Percentiles rank a stretch among this genome's conserved stretches.
phyloP scores from a whole-genome alignment of 2,797 vertebrate genomes.

The Mycteria americana region DNA sequence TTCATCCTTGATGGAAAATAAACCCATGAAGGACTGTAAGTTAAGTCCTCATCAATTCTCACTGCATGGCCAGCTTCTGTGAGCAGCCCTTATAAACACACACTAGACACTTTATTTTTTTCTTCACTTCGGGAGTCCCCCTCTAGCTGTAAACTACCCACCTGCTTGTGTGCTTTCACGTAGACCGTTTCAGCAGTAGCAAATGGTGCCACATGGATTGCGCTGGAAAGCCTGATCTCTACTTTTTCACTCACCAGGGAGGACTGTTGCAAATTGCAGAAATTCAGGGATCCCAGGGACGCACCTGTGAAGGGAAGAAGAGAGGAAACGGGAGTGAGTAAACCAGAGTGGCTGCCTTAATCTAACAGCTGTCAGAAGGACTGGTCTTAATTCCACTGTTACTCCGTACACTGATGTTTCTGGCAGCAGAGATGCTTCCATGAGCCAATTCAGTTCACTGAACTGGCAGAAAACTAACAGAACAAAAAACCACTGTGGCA shows the following conservation, averaged over 20 bases:
- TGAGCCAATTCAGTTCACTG: neutral
- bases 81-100: neutral
- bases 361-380: neutral
- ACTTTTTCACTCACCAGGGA: neutral
- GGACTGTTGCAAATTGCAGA: neutral
- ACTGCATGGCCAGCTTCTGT: neutral
- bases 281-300: neutral
- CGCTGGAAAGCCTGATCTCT: neutral
- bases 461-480: neutral
- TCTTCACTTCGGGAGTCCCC: neutral
- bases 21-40: neutral
- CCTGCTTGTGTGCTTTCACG: neutral
- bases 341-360: neutral
- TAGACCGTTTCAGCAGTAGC: neutral
- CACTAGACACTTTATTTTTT: neutral
- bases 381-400: neutral
- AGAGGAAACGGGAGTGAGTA: neutral
- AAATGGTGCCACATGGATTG: accelerated
- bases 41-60: neutral
- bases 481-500: neutral
- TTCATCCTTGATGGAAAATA: neutral
- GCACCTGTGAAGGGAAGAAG: neutral
- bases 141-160: neutral
- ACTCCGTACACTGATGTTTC: neutral
- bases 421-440: neutral